A percentile compares a stretch with the other conserved stretches of the same genome.
Conservation (phyloP, 2,888 invertebrate genomes). For the Eilema griseolum region DNA sequence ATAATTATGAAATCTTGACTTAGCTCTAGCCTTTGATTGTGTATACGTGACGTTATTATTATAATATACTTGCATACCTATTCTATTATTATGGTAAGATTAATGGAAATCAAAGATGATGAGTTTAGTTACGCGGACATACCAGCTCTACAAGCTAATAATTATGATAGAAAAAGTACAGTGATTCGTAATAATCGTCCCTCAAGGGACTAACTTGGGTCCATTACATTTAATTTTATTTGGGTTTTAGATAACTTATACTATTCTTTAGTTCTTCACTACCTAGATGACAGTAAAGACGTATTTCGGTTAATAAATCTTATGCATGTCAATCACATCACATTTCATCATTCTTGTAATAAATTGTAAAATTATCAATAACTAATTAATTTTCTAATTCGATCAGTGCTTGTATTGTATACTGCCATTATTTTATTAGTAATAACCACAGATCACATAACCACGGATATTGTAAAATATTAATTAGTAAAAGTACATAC, state of each 20-base stretch:
- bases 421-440: no score
- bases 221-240: neutral
- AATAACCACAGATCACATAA: no score
- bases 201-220: neutral
- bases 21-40: constrained; percentile 10
- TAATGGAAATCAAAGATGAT: neutral
- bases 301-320: neutral
- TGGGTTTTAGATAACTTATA: no score
- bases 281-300: neutral
- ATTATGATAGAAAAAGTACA: no score
- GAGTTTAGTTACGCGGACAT: neutral
- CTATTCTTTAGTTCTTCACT: no score
- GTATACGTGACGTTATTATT: neutral
- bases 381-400: no score
- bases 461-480: no score
- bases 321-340: neutral
- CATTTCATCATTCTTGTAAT: neutral
- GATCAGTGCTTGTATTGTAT: neutral
- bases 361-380: neutral
- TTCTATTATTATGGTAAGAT: neutral
- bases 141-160: neutral
- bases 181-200: neutral
- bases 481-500: constrained; percentile 51
- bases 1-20: constrained; percentile 10
- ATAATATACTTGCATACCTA: neutral